phyloP scores from a whole-genome alignment of 2,113 vertebrate species.

The Scatophagus argus region DNA sequence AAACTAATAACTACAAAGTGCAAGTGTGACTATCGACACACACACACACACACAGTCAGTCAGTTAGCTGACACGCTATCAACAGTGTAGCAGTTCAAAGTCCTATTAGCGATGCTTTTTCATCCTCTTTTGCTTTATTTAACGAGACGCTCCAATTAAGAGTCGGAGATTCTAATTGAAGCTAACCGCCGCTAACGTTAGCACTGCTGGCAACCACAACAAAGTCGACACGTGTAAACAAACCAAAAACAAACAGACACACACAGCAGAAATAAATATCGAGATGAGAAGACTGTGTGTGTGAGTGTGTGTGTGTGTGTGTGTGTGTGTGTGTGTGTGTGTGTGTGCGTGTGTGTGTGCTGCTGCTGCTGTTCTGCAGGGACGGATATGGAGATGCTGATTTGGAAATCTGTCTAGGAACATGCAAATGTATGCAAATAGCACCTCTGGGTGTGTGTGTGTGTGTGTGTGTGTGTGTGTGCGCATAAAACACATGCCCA shows the following conservation, averaged over 20 bases:
- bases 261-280: slow-evolving; percentile 55
- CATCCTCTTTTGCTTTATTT: slow-evolving; percentile 75
- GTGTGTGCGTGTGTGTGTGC: slow-evolving; percentile 19
- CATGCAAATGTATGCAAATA: slow-evolving; percentile 80
- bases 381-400: slow-evolving; percentile 73
- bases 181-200: slow-evolving; percentile 74
- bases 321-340: slow-evolving; percentile 24
- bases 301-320: slow-evolving; percentile 13
- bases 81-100: slow-evolving; percentile 68
- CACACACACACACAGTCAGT: slow-evolving; percentile 52
- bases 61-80: slow-evolving; percentile 58
- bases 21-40: slow-evolving; percentile 74
- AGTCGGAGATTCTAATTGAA: slow-evolving; percentile 73
- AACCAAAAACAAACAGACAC: slow-evolving; percentile 57
- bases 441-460: slow-evolving; percentile 38
- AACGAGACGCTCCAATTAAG: slow-evolving; percentile 75
- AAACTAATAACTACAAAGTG: slow-evolving; percentile 69
- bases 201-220: slow-evolving; percentile 73
- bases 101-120: slow-evolving; percentile 75
- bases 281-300: slow-evolving; percentile 34
- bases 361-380: slow-evolving; percentile 61
- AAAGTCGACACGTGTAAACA: slow-evolving; percentile 76
- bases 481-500: slow-evolving; percentile 51
- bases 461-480: slow-evolving; percentile 43
- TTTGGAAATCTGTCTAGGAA: slow-evolving; percentile 78